Base-by-base conservation (phyloP, 2,888 invertebrate species). In the Tinea semifulvella region DNA sequence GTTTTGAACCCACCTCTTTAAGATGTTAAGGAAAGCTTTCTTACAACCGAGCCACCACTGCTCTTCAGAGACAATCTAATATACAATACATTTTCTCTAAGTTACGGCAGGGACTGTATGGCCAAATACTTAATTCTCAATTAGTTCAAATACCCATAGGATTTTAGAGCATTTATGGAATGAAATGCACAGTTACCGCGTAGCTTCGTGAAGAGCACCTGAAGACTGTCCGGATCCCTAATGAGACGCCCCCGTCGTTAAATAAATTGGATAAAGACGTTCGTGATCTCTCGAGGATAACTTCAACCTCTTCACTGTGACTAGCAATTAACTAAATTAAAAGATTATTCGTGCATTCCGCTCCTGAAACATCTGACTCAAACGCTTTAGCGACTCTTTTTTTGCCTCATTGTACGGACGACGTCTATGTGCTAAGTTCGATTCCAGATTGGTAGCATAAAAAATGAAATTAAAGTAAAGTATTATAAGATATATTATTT, bases 231-330 rank as follows among this genome's bases (percentile, higher is more conserved):
- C 73, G 79, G 79, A 80, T 77, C 79, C 79, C 76, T n/a, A n/a
- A n/a, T n/a, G n/a, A n/a, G 64, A 65, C 65, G 67, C 68, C 67
- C 68, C 64, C 72, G 64, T 79, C 79, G 75, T 80, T 80, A 79
- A 77, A 80, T 74, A 79, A 79, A 80, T 80, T 79, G 79, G 76
- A 77, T 77, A 79, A 79, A 79, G 79, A 80, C 79, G 71, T 72
- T 68, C 74, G 68, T 75, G 79, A 79, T 75, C 76, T 77, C 73
- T 80, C 68, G 69, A 75, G 76, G 75, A 71, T 72, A 67, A 68
- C 76, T 77, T 68, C 63, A 76, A 70, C 65, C 68, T 68, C 75
- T 76, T 64, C 65, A 67, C 67, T 66, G 74, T 71, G 72, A 76
- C 74, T 76, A 65, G 71, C 76, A 76, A 80, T 79, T 79, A 79